Evolutionary conservation across 2,888 invertebrate genomes (phyloP).

Genomic region (Lottia gigantea): DNA sequence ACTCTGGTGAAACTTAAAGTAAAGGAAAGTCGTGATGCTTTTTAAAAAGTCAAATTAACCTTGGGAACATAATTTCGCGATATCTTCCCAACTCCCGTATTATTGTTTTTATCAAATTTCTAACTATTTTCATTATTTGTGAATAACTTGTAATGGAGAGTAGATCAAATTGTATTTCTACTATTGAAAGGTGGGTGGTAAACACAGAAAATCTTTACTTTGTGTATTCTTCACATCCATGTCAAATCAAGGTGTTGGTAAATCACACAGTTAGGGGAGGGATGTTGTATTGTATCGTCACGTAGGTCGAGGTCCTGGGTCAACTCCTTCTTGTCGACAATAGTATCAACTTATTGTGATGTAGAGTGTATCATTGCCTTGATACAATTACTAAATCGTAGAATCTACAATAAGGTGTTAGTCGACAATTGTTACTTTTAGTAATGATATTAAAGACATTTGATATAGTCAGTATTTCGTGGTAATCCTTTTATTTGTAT

Average conservation of each 20-base stretch:
- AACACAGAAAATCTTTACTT: neutral
- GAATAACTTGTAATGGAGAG: neutral
- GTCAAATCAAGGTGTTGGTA: neutral
- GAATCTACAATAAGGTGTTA: conserved; percentile 8
- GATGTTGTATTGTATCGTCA: conserved; percentile 3
- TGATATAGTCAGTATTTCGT: too few species aligned
- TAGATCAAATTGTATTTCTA: conserved; percentile 1
- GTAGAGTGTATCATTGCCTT: neutral
- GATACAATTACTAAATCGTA: neutral
- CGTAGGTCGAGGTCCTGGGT: neutral
- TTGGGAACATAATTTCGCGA: too few species aligned
- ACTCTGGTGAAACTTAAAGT: too few species aligned
- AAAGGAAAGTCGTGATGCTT: too few species aligned
- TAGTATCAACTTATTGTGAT: conserved; percentile 3
- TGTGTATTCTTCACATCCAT: conserved; percentile 10
- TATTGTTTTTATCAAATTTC: too few species aligned
- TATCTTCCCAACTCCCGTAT: too few species aligned
- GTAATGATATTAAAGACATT: too few species aligned
- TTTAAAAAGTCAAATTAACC: too few species aligned
- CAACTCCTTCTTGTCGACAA: neutral
- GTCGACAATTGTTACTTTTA: neutral
- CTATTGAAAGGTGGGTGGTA: neutral
- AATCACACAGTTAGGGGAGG: conserved; percentile 6
- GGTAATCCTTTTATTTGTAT: too few species aligned
- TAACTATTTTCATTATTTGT: too few species aligned